Conservation (phyloP, 1,140 invertebrate genomes). For the Eriosoma lanigerum region DNA sequence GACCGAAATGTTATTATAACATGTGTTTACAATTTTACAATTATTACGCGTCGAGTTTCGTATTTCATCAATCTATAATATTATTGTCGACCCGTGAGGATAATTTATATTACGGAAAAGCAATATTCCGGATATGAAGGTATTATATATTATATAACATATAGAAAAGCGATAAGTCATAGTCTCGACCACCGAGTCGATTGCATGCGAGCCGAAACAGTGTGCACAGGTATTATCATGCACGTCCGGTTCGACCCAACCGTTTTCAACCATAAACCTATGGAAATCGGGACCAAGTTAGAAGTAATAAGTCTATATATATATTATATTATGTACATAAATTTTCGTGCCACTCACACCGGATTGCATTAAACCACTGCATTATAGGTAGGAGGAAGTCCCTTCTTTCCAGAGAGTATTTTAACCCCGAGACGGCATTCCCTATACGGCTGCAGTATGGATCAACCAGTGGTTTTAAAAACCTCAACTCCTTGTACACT, state of each 20-base stretch:
- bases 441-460: background rate
- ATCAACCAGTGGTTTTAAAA: no score
- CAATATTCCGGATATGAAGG: no score
- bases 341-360: conserved; percentile 21
- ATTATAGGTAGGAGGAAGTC: background rate
- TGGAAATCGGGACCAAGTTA: conserved; percentile 16
- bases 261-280: conserved; percentile 36
- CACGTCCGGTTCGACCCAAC: background rate
- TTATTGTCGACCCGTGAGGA: no score
- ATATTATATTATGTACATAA: conserved; percentile 15
- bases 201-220: background rate
- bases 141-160: no score
- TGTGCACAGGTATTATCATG: background rate
- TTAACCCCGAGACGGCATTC: conserved; percentile 37
- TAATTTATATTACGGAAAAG: no score
- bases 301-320: background rate
- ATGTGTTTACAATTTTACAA: no score
- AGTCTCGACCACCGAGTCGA: no score
- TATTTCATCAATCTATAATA: no score
- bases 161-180: background rate
- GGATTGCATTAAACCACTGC: no score
- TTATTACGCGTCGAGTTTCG: no score
- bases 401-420: conserved; percentile 39
- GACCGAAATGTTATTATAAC: no score
- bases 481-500: no score